These are phyloP conservation scores for Pseudomugil tenellus DNA, from an alignment of 2,797 vertebrate species.

Conservation along the genomic window DNA sequence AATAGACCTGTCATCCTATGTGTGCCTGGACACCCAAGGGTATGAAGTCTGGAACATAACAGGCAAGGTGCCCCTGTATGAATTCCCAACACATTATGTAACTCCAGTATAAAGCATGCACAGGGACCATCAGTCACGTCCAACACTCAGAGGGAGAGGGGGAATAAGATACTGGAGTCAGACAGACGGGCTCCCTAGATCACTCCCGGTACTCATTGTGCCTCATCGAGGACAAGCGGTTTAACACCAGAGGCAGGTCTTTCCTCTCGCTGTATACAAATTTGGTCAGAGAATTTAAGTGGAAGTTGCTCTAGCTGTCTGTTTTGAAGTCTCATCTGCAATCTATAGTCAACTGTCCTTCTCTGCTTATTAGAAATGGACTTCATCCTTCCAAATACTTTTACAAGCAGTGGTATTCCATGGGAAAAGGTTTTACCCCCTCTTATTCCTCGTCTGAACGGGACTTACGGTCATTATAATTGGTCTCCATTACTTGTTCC, in stretches of 20 bases:
- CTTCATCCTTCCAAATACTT: slow-evolving; percentile 74
- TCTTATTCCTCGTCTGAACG: slow-evolving; percentile 76
- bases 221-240: slow-evolving; percentile 17
- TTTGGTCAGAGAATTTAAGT: slow-evolving; percentile 35
- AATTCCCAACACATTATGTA: slow-evolving; percentile 73
- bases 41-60: slow-evolving; percentile 54
- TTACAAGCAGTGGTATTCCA: slow-evolving; percentile 71
- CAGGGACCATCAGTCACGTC: slow-evolving; percentile 15
- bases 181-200: slow-evolving; percentile 24
- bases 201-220: background rate
- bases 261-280: background rate
- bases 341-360: background rate
- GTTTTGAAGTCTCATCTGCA: slow-evolving; percentile 4
- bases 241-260: slow-evolving; percentile 24
- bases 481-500: slow-evolving; percentile 77
- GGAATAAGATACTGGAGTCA: slow-evolving; percentile 17
- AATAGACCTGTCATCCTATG: slow-evolving; percentile 49
- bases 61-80: slow-evolving; percentile 65
- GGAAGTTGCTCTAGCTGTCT: slow-evolving; percentile 17
- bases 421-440: slow-evolving; percentile 82
- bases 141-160: slow-evolving; percentile 12
- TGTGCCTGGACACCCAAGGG: slow-evolving; percentile 54
- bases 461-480: slow-evolving; percentile 65
- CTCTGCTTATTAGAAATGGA: slow-evolving; percentile 71
- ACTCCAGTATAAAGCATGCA: slow-evolving; percentile 62